These are phyloP conservation scores for Seira musarum DNA, from an alignment of 2,888 invertebrate species.

Conservation along the genomic window DNA sequence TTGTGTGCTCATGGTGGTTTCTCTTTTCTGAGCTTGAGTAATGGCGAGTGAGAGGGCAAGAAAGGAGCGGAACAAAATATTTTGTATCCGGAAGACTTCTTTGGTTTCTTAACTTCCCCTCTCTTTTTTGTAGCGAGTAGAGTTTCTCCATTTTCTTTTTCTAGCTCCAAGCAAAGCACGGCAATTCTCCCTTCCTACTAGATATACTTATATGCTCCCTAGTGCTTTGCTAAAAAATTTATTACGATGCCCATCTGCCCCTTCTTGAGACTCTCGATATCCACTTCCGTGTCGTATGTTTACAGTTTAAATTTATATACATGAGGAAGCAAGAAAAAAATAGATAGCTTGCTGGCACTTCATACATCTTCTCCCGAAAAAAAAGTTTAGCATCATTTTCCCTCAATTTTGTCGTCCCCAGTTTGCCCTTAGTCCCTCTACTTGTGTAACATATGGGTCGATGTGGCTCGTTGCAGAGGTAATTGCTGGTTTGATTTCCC, in stretches of 20 bases:
- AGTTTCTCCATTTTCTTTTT: slow-evolving; percentile 8
- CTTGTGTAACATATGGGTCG: slow-evolving; percentile 49
- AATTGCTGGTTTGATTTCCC: slow-evolving; percentile 49
- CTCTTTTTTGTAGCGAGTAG: not conserved
- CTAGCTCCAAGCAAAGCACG: not conserved
- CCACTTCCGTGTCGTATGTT: slow-evolving; percentile 47
- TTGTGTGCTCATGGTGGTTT: not conserved
- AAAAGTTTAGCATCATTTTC: not conserved
- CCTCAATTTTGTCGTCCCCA: slow-evolving; percentile 14
- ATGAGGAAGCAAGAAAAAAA: too few species aligned
- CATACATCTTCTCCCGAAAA: slow-evolving; percentile 32
- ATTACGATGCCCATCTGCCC: slow-evolving; percentile 61
- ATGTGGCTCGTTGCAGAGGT: slow-evolving; percentile 51
- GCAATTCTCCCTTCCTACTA: not conserved
- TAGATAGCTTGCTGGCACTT: slow-evolving; percentile 26
- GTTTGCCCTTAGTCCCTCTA: not conserved
- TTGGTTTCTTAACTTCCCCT: slow-evolving; percentile 59
- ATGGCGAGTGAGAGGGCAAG: not conserved
- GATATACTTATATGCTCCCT: slow-evolving; percentile 24
- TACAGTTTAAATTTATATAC: slow-evolving; percentile 15
- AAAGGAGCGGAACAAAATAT: slow-evolving; percentile 58
- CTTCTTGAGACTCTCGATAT: slow-evolving; percentile 56
- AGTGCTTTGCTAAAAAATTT: slow-evolving; percentile 52
- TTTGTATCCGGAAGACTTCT: slow-evolving; percentile 61
- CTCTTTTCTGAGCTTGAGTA: too few species aligned